phyloP scores from a whole-genome alignment of 2,888 invertebrate genomes.

The Harmothoe impar region DNA sequence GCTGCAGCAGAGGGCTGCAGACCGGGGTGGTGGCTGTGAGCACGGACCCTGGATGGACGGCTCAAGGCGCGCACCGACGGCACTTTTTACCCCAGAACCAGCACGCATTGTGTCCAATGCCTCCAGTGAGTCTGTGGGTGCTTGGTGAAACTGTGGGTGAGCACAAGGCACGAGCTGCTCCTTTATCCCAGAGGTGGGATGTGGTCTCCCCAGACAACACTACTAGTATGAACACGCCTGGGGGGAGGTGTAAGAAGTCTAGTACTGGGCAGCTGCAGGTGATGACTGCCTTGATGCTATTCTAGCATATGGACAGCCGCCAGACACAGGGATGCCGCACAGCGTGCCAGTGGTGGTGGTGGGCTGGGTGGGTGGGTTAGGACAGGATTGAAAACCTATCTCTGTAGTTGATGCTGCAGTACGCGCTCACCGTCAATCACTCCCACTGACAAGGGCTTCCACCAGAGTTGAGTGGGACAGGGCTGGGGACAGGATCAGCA shows the following conservation, averaged over 20 bases:
- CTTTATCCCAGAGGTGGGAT: background rate
- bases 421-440: too few relatives aligned
- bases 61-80: background rate
- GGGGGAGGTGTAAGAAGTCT: background rate
- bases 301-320: constrained; percentile 22
- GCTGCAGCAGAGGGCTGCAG: background rate
- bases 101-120: background rate
- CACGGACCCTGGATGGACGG: constrained; percentile 9
- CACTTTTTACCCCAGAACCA: constrained; percentile 10
- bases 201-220: background rate
- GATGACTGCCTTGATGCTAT: background rate
- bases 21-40: background rate
- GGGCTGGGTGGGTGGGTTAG: background rate
- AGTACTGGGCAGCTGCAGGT: background rate
- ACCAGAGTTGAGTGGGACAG: too few relatives aligned
- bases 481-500: too few relatives aligned
- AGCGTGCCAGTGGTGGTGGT: background rate
- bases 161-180: background rate
- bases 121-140: too few relatives aligned
- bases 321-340: background rate
- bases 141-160: background rate
- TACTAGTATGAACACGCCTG: background rate
- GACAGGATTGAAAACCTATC: too few relatives aligned
- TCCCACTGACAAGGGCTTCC: too few relatives aligned
- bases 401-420: too few relatives aligned